These are phyloP conservation scores for Sebastes iracundus DNA, from an alignment of 2,797 vertebrate species.

Conservation along the genomic window DNA sequence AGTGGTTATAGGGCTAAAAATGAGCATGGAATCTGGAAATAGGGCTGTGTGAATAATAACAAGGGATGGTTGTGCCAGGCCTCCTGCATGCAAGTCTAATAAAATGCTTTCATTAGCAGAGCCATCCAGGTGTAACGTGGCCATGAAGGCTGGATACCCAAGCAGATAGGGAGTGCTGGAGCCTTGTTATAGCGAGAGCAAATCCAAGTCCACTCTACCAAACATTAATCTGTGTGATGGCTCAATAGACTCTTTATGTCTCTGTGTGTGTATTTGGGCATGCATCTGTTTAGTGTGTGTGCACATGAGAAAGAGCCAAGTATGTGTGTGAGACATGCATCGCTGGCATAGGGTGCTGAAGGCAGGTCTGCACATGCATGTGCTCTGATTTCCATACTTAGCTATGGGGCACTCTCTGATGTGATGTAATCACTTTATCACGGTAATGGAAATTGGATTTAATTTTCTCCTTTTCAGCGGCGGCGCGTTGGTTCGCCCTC, in stretches of 20 bases:
- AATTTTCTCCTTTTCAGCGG: slow-evolving; percentile 59
- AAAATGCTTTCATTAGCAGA: slow-evolving; percentile 83
- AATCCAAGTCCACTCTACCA: slow-evolving; percentile 70
- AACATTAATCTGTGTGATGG: slow-evolving; percentile 71
- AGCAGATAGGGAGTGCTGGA: slow-evolving; percentile 52
- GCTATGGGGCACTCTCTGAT: slow-evolving; percentile 62
- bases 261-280: slow-evolving; percentile 41
- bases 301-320: slow-evolving; percentile 10
- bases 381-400: slow-evolving; percentile 58
- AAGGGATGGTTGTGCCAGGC: slow-evolving; percentile 49
- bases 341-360: slow-evolving; percentile 40
- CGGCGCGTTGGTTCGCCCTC: slow-evolving; percentile 50
- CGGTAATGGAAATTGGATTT: slow-evolving; percentile 72
- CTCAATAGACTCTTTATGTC: slow-evolving; percentile 70
- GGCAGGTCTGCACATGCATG: slow-evolving; percentile 48
- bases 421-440: slow-evolving; percentile 78
- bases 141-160: slow-evolving; percentile 66
- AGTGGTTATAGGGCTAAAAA: slow-evolving; percentile 65
- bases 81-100: slow-evolving; percentile 69
- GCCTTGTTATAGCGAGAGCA: slow-evolving; percentile 65
- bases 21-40: slow-evolving; percentile 54
- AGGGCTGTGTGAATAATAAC: slow-evolving; percentile 73
- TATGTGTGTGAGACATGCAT: slow-evolving; percentile 42
- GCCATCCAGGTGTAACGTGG: slow-evolving; percentile 80
- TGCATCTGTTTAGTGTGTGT: slow-evolving; percentile 38